phyloP scores from a whole-genome alignment of 2,888 invertebrate genomes.

The Hydrotaea diabolus region DNA sequence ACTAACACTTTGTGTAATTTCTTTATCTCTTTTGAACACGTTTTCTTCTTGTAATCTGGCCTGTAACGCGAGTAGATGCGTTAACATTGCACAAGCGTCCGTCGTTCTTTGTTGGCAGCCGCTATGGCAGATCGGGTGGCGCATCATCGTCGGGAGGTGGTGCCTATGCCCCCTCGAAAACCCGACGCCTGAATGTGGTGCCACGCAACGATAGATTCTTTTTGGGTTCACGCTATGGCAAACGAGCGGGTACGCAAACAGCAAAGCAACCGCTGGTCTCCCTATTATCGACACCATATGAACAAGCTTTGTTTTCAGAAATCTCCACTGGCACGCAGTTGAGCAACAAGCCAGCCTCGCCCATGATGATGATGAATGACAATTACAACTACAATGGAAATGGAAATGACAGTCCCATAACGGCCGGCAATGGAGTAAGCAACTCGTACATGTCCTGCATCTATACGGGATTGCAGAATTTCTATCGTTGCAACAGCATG shows the following conservation, averaged over 20 bases:
- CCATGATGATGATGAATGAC: neutral
- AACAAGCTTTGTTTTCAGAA: slow-evolving; percentile 67
- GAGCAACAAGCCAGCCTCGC: slow-evolving; percentile 56
- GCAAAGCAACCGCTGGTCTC: slow-evolving; percentile 52
- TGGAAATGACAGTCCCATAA: slow-evolving; percentile 24
- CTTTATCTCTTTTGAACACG: neutral
- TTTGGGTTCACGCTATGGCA: slow-evolving; percentile 80
- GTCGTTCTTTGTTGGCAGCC: slow-evolving; percentile 81
- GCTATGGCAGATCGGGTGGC: slow-evolving; percentile 80
- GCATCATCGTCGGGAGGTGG: slow-evolving; percentile 54
- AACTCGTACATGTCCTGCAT: slow-evolving; percentile 78
- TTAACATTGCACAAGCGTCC: slow-evolving; percentile 76
- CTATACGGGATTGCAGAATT: slow-evolving; percentile 82
- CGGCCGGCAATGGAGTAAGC: slow-evolving; percentile 41
- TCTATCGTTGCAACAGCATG: slow-evolving; percentile 82
- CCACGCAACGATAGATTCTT: slow-evolving; percentile 81
- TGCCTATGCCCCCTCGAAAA: slow-evolving; percentile 74
- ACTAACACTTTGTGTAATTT: neutral
- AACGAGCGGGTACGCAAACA: slow-evolving; percentile 72
- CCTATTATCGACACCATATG: slow-evolving; percentile 62
- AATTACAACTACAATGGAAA: slow-evolving; percentile 38
- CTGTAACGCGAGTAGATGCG: slow-evolving; percentile 61
- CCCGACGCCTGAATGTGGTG: slow-evolving; percentile 77
- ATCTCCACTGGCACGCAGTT: slow-evolving; percentile 63
- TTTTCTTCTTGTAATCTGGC: slow-evolving; percentile 2